Evolutionary conservation across 2,113 vertebrate species (phyloP).

Genomic region (Nansenia antarctica): DNA sequence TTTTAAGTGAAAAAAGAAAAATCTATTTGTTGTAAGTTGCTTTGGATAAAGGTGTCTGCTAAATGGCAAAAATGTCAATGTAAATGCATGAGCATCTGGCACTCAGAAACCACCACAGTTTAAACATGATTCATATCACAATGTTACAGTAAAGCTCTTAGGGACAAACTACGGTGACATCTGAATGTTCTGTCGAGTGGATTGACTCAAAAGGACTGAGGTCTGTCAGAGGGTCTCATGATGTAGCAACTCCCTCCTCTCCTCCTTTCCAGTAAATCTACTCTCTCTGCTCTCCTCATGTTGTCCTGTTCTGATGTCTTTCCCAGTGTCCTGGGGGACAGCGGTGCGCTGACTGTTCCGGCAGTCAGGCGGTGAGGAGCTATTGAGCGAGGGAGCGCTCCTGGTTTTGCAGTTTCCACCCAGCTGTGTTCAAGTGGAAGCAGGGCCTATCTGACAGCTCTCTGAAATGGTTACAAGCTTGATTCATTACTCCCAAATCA

Average conservation of each 20-base stretch:
- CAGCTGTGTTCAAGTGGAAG: conserved; percentile 70
- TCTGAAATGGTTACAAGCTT: conserved; percentile 74
- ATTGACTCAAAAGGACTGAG: neutral
- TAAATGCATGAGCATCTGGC: neutral
- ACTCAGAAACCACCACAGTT: neutral
- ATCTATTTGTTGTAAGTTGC: too few species aligned
- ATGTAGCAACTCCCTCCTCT: neutral
- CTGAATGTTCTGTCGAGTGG: conserved; percentile 11
- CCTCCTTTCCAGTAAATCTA: conserved; percentile 42
- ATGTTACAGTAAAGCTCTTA: neutral
- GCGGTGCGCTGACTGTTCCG: conserved; percentile 40
- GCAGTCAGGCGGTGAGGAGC: conserved; percentile 27
- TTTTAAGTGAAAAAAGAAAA: too few species aligned
- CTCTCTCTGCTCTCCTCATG: conserved; percentile 25
- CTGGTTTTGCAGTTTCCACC: conserved; percentile 61
- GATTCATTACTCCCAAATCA: conserved; percentile 77
- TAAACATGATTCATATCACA: neutral
- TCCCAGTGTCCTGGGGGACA: conserved; percentile 52
- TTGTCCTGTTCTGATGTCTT: conserved; percentile 49
- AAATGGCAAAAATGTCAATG: too few species aligned
- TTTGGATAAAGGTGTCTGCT: too few species aligned
- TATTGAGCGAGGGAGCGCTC: conserved; percentile 50
- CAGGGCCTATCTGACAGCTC: conserved; percentile 64
- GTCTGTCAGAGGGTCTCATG: conserved; percentile 25
- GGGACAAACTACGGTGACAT: conserved; percentile 28